These are phyloP conservation scores for Drosophila antonietae DNA, from an alignment of 2,888 invertebrate genomes.

Conservation along the genomic window DNA sequence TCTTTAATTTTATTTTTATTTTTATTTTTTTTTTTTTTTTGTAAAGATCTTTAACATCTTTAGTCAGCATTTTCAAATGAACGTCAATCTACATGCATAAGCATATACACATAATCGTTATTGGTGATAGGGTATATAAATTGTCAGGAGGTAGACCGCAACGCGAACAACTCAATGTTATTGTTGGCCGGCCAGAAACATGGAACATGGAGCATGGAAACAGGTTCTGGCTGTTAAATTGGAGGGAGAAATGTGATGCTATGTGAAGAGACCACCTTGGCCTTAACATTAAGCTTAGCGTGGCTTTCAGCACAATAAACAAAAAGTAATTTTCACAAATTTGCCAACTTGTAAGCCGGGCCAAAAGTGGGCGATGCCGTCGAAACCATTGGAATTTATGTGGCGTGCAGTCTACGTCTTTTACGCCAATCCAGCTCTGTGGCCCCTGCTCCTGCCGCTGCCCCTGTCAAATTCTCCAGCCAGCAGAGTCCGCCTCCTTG, in stretches of 20 bases:
- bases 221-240: constrained; percentile 2
- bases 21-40: background rate
- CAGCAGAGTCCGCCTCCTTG: background rate
- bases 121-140: constrained; percentile 18
- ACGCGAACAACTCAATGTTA: constrained; percentile 68
- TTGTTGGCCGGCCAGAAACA: constrained; percentile 44
- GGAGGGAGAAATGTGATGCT: constrained; percentile 33
- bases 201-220: background rate
- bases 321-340: constrained; percentile 84
- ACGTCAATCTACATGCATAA: no score
- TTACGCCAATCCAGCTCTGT: background rate
- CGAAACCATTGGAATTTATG: constrained; percentile 81
- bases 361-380: constrained; percentile 62
- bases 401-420: constrained; percentile 66
- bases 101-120: background rate
- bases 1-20: no score
- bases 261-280: constrained; percentile 54
- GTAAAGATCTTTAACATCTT: background rate
- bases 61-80: background rate
- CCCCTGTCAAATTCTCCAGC: background rate
- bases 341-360: constrained; percentile 82
- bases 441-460: background rate
- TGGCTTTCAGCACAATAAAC: constrained; percentile 81
- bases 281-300: constrained; percentile 72
- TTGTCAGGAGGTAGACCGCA: constrained; percentile 38